Evolutionary conservation across 2,888 invertebrate genomes (phyloP).

Genomic region (Onchidella celtica): DNA sequence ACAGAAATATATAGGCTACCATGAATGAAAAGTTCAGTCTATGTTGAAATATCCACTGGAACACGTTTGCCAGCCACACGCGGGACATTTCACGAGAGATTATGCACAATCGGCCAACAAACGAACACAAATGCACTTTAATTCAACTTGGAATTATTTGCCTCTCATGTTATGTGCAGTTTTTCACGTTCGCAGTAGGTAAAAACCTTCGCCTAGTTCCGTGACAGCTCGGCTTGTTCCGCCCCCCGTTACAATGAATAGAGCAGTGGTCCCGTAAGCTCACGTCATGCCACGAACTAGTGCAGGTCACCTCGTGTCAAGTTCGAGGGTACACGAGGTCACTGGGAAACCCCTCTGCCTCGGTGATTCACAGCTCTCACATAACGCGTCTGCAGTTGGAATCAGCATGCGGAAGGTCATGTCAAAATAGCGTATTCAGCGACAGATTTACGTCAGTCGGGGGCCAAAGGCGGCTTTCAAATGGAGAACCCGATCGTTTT

Average conservation of each 20-base stretch:
- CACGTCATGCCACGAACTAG: conserved; percentile 16
- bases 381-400: neutral
- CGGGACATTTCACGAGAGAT: neutral
- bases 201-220: conserved; percentile 5
- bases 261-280: neutral
- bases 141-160: neutral
- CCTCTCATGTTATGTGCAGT: conserved; percentile 14
- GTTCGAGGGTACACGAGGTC: neutral
- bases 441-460: too few species aligned
- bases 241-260: neutral
- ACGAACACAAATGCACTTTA: conserved; percentile 21
- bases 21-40: too few species aligned
- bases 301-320: conserved; percentile 10
- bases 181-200: conserved; percentile 28
- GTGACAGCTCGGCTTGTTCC: neutral
- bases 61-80: neutral
- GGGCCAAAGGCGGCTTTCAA: too few species aligned
- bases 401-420: conserved; percentile 18
- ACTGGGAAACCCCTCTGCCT: conserved; percentile 17
- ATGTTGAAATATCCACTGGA: too few species aligned
- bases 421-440: too few species aligned
- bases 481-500: too few species aligned
- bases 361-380: neutral
- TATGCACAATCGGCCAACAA: neutral
- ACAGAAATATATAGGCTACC: too few species aligned